Percentiles rank a stretch among this genome's conserved stretches.
Evolutionary conservation across 1,140 invertebrate genomes (phyloP).

Genomic region (Drosophila kanapiae): DNA sequence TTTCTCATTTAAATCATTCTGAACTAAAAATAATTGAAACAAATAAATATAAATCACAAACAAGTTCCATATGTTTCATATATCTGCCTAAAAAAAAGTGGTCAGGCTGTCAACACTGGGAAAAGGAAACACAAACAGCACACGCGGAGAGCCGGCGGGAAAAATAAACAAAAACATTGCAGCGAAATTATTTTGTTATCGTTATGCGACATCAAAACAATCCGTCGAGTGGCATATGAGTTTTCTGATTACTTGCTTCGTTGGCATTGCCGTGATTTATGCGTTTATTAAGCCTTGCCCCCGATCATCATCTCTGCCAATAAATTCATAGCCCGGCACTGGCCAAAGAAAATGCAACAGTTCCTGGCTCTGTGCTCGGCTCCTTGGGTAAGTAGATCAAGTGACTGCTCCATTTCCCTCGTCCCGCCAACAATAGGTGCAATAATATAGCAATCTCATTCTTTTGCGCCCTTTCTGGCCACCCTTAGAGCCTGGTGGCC

Average conservation of each 20-base stretch:
- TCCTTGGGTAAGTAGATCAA: constrained; percentile 50
- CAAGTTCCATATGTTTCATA: not conserved
- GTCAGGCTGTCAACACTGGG: not conserved
- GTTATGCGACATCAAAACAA: constrained; percentile 58
- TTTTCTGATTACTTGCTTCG: constrained; percentile 31
- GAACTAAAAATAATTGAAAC: not conserved
- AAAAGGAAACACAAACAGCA: constrained; percentile 30
- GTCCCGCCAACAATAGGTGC: constrained; percentile 28
- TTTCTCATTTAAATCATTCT: not conserved
- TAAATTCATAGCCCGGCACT: constrained; percentile 3
- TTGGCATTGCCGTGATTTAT: constrained; percentile 33
- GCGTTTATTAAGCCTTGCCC: constrained; percentile 34
- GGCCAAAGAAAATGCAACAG: constrained; percentile 14
- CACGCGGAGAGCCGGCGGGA: constrained; percentile 44
- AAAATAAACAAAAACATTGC: constrained; percentile 65
- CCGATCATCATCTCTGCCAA: constrained; percentile 10
- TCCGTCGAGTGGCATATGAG: constrained; percentile 35
- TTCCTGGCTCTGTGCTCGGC: constrained; percentile 17
- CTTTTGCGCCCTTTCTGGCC: constrained; percentile 18
- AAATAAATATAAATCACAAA: no score
- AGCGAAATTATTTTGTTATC: constrained; percentile 72
- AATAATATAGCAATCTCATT: constrained; percentile 46
- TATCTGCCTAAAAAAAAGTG: constrained; percentile 1
- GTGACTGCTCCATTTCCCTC: constrained; percentile 54
- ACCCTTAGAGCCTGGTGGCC: constrained; percentile 10